Base-by-base conservation (phyloP, 2,888 invertebrate genomes). In the Ditylenchus weischeri region DNA sequence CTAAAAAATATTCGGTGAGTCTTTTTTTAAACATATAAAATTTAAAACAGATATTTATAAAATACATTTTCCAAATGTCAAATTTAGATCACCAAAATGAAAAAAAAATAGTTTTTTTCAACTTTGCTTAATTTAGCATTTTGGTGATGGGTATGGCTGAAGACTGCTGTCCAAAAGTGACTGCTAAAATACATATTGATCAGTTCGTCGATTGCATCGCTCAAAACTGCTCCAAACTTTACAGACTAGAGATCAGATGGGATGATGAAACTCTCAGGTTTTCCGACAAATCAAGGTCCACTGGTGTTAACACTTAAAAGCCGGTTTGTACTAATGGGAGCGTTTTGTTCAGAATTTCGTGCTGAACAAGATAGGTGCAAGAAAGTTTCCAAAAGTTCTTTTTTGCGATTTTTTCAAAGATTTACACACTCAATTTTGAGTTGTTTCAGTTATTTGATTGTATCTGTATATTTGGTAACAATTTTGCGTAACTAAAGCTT, bases 211-310 rank as follows among this genome's bases (percentile, higher is more conserved):
- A 98, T 83, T 91, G 91, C 61, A 93, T 99, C 72, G 93, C 96
- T 0, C 91, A 91, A 81, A 91, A 90, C 84, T 94, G 94, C 81
- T 89, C 89, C 0, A 88, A 89, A 77, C 84, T 98, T 79, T 92
- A 94, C 84, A 88, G 98, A 0, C 85, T 98, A 65, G 98, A 99
- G 84, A 86, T 99, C 36, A 89, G 91, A 78, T 99, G 98, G 98
- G 98, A 99, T 85, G 95, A 96, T 0, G 95, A 95, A 80, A 96
- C 96, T 82, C 87, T 99, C 49, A 88, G 98, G 64, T 98, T 95
- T 86, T 96, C 95, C 50, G 98, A 99, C 85, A 98, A 99, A 86
- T 95, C 95, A 83, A 95, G 79, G 79, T 77, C 2, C 29, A 29
- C 2, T 48, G 43, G 29, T 29, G 29, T 29, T 29, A 29, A 29